phyloP scores from a whole-genome alignment of 2,113 vertebrate species.

The Pithys albifrons region DNA sequence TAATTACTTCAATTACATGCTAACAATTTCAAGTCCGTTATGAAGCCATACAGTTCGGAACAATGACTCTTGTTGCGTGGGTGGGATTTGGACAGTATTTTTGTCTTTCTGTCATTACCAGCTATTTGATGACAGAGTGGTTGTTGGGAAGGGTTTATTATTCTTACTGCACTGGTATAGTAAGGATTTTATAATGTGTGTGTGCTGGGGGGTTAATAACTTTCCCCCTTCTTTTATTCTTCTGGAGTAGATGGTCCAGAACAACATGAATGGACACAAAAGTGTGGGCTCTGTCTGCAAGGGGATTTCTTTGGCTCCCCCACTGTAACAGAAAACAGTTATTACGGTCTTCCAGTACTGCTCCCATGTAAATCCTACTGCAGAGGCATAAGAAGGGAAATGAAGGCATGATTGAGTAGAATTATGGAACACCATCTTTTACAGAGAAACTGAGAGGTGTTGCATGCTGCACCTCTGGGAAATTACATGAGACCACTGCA shows the following conservation, averaged over 20 bases:
- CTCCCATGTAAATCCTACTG: not conserved
- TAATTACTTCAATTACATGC: constrained; percentile 33
- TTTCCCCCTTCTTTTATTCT: not conserved
- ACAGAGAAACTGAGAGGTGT: not conserved
- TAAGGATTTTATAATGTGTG: not conserved
- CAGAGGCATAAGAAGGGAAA: not conserved
- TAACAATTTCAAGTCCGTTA: not conserved
- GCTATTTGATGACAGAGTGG: not conserved
- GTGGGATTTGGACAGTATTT: not conserved
- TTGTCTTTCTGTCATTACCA: constrained; percentile 12
- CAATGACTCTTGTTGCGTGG: constrained; percentile 8
- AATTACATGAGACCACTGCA: not conserved
- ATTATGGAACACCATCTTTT: not conserved
- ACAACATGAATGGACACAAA: not conserved
- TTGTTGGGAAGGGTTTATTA: not conserved
- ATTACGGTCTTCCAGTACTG: not conserved
- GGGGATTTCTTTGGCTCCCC: not conserved
- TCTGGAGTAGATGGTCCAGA: not conserved
- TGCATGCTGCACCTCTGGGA: not conserved
- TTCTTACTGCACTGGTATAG: not conserved
- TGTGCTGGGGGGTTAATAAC: not conserved
- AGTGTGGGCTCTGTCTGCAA: not conserved
- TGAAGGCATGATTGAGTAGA: not conserved
- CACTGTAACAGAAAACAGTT: not conserved
- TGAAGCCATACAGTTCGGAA: not conserved